Percentiles rank a stretch among this genome's conserved stretches.
Conservation (phyloP, 2,113 vertebrate genomes). For the Gorsachius goisagi region DNA sequence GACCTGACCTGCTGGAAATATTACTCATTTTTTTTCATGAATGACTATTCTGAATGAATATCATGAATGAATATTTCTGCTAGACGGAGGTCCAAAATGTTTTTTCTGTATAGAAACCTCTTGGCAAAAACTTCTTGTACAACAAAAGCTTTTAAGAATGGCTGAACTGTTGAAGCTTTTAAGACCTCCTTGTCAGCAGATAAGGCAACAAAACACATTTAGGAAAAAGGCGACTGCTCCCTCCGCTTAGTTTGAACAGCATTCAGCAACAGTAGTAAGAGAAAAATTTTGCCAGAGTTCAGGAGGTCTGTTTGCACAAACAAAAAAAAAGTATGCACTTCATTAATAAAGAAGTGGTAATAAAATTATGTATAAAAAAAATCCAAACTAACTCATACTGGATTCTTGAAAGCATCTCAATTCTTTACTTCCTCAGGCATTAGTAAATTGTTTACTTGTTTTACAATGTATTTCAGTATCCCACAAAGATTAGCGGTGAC, state of each 20-base stretch:
- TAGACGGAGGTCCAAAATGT: neutral
- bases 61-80: neutral
- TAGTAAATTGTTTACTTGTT: neutral
- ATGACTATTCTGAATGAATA: no score
- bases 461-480: neutral
- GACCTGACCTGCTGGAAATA: neutral
- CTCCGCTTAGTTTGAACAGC: neutral
- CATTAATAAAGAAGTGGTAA: neutral
- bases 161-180: neutral
- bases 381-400: neutral
- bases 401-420: neutral
- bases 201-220: neutral
- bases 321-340: accelerated
- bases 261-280: neutral
- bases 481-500: neutral
- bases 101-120: neutral
- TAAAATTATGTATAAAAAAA: neutral
- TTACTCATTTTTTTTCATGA: neutral
- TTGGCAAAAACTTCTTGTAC: neutral
- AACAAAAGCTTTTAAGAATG: neutral
- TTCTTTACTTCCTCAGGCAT: neutral
- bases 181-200: neutral
- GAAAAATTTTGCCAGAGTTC: neutral
- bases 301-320: neutral
- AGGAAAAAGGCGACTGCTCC: neutral